Conservation (phyloP, 1,140 invertebrate genomes). For the Drosophila varians region DNA sequence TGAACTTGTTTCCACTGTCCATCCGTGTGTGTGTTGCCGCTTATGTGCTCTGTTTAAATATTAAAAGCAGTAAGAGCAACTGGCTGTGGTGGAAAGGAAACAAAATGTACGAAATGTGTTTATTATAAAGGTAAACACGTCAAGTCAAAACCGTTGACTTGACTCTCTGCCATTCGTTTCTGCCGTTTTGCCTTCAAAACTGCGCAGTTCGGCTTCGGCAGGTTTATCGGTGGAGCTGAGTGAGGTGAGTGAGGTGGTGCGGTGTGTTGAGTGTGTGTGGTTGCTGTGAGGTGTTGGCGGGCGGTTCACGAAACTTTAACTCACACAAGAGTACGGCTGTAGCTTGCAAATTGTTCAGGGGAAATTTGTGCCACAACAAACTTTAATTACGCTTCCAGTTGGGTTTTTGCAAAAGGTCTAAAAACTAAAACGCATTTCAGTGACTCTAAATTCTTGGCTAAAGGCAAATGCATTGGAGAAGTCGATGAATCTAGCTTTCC, state of each 20-base stretch:
- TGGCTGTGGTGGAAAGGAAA: slow-evolving; percentile 48
- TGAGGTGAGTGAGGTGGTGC: slow-evolving; percentile 1
- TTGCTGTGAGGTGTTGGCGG: slow-evolving; percentile 20
- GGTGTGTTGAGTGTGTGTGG: not conserved
- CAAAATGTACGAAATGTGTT: slow-evolving; percentile 70
- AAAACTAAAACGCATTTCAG: too few relatives aligned
- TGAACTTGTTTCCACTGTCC: slow-evolving; percentile 63
- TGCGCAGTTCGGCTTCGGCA: slow-evolving; percentile 66
- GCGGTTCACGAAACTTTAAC: slow-evolving; percentile 16
- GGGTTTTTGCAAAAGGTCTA: slow-evolving; percentile 16
- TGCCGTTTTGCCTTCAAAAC: slow-evolving; percentile 33
- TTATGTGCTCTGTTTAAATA: slow-evolving; percentile 70
- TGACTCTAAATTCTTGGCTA: not conserved
- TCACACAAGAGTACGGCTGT: slow-evolving; percentile 2
- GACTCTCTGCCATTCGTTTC: slow-evolving; percentile 33
- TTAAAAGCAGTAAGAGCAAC: slow-evolving; percentile 20
- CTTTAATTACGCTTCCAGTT: slow-evolving; percentile 48
- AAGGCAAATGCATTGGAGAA: too few relatives aligned
- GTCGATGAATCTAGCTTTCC: too few relatives aligned
- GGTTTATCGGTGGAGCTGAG: slow-evolving; percentile 3
- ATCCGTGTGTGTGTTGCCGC: slow-evolving; percentile 21
- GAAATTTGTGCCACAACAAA: slow-evolving; percentile 31
- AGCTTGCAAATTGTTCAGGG: slow-evolving; percentile 28
- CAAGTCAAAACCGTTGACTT: slow-evolving; percentile 58
- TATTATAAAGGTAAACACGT: slow-evolving; percentile 77